Evolutionary conservation across 2,113 vertebrate genomes (phyloP), one percentile per base, ranked within the genome.

Genomic region (Zootoca vivipara): DNA sequence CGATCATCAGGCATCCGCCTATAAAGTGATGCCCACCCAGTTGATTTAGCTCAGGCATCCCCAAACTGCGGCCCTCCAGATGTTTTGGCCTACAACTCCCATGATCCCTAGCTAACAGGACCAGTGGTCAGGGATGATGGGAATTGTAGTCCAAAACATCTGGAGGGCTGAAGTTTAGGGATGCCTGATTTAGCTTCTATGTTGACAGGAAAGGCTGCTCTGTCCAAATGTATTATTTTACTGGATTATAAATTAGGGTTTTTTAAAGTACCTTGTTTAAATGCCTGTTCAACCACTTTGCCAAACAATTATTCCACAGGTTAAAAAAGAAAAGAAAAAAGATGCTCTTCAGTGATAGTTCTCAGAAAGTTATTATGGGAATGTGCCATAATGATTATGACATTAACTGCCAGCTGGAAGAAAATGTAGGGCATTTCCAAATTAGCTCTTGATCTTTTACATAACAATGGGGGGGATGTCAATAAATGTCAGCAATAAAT

Each of bases 401-500:
- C 13, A 64, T 46, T 18, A 42, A 67, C 10, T 67, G 18, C 38
- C 30, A 70, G 77, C 40, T 18, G 22, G n/a, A 69, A 70, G n/a
- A 18, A 79, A 35, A 40, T 10, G n/a, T n/a, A n/a, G 75, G 30
- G 35, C 78, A 62, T 24, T 30, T 15, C 6, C 46, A 72, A 80
- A 87, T 81, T 81, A 73, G 58, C 67, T 56, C 77, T 82, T 62
- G 42, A 9, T 40, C 26, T 70, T 72, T 28, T n/a, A 72, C n/a
- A 28, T 30, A 22, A 81, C 15, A 73, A 20, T 33, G 6, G n/a
- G 16, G 18, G 16, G 78, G 0, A 30, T 22, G 28, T 56, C 42
- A 80, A 58, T 78, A 58, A 80, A 81, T 12, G 85, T 72, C 42
- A 58, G 46, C 65, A 72, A 38, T 81, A 72, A 87, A 81, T 87